Conservation (phyloP, 2,888 invertebrate species). For the Ectemnius continuus region DNA sequence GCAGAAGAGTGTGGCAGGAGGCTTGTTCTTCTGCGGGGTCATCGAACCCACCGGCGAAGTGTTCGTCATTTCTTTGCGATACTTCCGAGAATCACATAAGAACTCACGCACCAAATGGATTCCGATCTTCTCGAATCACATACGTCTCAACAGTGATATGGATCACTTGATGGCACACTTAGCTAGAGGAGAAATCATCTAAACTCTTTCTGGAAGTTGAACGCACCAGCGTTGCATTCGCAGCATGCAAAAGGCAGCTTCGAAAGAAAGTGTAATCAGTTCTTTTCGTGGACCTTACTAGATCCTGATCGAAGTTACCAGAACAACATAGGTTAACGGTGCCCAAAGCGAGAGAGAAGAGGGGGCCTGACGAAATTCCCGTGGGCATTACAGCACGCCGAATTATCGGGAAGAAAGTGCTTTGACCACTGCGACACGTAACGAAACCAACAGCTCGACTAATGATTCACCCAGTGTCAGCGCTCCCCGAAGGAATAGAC, state of each 20-base stretch:
- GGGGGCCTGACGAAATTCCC: conserved; percentile 25
- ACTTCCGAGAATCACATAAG: too few relatives aligned
- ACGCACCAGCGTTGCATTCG: neutral
- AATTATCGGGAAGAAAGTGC: conserved; percentile 37
- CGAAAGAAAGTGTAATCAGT: too few relatives aligned
- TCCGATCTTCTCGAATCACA: too few relatives aligned
- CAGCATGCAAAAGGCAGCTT: too few relatives aligned
- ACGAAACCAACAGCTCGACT: neutral
- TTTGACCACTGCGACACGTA: conserved; percentile 17
- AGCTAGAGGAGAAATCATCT: neutral
- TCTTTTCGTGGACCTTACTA: too few relatives aligned
- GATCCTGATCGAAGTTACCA: conserved; percentile 3
- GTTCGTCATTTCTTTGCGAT: neutral
- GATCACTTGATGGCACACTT: neutral
- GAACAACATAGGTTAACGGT: conserved; percentile 9
- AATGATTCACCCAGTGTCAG: conserved; percentile 30
- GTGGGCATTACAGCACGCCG: conserved; percentile 22
- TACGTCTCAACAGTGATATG: too few relatives aligned
- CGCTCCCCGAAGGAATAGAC: neutral
- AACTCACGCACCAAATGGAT: too few relatives aligned
- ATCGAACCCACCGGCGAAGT: neutral
- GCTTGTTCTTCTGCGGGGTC: neutral
- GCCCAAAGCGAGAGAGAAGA: neutral
- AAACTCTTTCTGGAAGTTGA: neutral
- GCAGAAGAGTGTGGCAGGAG: neutral